phyloP scores from a whole-genome alignment of 1,140 invertebrate species.

The Pachypeltis micranthus region DNA sequence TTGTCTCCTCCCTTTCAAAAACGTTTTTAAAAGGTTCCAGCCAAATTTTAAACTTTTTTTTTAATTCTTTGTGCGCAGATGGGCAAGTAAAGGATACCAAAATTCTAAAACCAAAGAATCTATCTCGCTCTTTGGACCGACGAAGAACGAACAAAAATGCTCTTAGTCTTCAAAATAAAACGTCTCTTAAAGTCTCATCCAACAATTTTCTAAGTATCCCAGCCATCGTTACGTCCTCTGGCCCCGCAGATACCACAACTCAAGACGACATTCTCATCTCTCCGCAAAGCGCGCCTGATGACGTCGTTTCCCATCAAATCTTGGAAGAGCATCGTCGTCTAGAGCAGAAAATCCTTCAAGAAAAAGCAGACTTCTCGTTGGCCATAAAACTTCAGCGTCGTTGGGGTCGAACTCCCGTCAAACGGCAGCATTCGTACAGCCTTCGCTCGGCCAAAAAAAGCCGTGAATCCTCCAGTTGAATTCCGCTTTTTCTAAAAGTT shows the following conservation, averaged over 20 bases:
- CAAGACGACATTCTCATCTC: background rate
- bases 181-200: slow-evolving; percentile 13
- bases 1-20: too few relatives aligned
- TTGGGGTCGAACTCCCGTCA: background rate
- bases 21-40: too few relatives aligned
- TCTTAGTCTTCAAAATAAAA: slow-evolving; percentile 9
- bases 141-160: background rate
- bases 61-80: too few relatives aligned
- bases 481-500: background rate
- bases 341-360: background rate
- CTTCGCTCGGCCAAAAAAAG: background rate
- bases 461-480: background rate
- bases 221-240: background rate
- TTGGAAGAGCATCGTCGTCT: background rate
- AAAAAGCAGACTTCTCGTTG: background rate
- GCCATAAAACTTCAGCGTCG: background rate
- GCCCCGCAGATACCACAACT: background rate
- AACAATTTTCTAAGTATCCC: slow-evolving; percentile 16
- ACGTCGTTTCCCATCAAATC: background rate
- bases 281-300: background rate
- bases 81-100: slow-evolving; percentile 12
- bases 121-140: background rate
- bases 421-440: background rate
- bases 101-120: slow-evolving; percentile 16
- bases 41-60: too few relatives aligned